Conservation (phyloP, 2,797 vertebrate genomes). For the Brachyrhaphis roseni region DNA sequence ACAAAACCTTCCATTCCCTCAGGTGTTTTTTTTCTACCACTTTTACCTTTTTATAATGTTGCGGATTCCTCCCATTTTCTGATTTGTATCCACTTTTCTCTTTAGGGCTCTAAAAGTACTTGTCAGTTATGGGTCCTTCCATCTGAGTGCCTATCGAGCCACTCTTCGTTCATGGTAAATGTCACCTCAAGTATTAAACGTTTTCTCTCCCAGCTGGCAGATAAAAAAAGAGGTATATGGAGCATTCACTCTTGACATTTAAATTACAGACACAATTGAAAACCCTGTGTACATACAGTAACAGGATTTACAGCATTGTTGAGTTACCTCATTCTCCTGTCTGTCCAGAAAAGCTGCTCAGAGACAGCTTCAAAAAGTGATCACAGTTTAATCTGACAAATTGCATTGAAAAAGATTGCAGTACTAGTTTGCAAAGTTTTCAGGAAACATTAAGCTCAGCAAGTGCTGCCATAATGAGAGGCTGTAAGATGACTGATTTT, state of each 20-base stretch:
- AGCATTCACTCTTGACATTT: conserved; percentile 69
- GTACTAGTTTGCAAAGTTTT: not conserved
- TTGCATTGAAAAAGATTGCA: conserved; percentile 56
- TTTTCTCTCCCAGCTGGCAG: conserved; percentile 47
- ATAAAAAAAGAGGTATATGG: conserved; percentile 63
- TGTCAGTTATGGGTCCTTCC: conserved; percentile 51
- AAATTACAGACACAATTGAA: conserved; percentile 59
- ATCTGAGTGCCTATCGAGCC: conserved; percentile 45
- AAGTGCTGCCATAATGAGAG: not conserved
- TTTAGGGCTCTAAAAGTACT: conserved; percentile 35
- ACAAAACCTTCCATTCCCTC: conserved; percentile 5
- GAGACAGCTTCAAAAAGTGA: conserved; percentile 58
- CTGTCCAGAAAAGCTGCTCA: conserved; percentile 42
- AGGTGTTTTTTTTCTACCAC: not conserved
- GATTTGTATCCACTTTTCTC: conserved; percentile 26
- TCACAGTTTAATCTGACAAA: conserved; percentile 61
- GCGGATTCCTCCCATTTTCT: conserved; percentile 16
- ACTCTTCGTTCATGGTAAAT: conserved; percentile 58
- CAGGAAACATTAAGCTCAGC: not conserved
- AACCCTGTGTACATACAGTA: conserved; percentile 32
- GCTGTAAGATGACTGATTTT: not conserved
- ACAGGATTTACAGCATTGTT: conserved; percentile 44
- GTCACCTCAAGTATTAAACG: conserved; percentile 64
- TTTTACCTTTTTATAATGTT: conserved; percentile 22
- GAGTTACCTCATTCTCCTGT: conserved; percentile 19